Base-by-base conservation (phyloP, 1,140 invertebrate genomes). In the Drosophila navojoa region DNA sequence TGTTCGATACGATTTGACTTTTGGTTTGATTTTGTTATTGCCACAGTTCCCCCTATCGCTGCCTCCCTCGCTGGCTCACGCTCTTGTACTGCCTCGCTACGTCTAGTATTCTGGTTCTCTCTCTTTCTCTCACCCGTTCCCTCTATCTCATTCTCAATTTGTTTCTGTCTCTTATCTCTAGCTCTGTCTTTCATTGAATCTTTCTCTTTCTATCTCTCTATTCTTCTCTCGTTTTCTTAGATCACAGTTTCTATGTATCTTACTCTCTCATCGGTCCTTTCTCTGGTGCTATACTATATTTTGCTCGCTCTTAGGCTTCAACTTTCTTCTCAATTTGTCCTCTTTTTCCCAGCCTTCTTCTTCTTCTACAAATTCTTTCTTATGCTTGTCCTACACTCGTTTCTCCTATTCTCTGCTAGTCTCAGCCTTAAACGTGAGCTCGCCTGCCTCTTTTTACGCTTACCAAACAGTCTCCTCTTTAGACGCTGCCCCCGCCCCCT, bases 1-100 rank as follows among this genome's bases (percentile, higher is more conserved):
- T 76, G 77, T 80, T 76, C 75, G 77, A 79, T 80, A 57, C 67
- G 47, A 71, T 69, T 79, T 69, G 67, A 40, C 60, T 71, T 64
- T 71, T 11, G 10, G 60, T 13, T 42, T 29, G 5, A 25, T 7
- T n/a, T 42, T 70, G 59, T 32, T 69, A 60, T 66, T 80, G 67
- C 66, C 42, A 11, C 42, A 59, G 40, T 22, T 54, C 32, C 32
- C 15, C 25, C 19, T 49, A 25, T 49, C 19, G 15, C 45, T 22
- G 15, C 5, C 45, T 19, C 45, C 19, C 9, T 9, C 44, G 1
- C 44, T 16, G 19, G 9, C 7, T 22, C 47, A 5, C 47, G 1
- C 9, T 25, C 47, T 49, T 6, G 5, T 29, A 27, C 27, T 27
- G 27, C 27, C 3, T 27, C 27, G 3, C 1, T 27, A 27, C 19